phyloP scores from a whole-genome alignment of 2,797 vertebrate species.

The Dallia pectoralis region DNA sequence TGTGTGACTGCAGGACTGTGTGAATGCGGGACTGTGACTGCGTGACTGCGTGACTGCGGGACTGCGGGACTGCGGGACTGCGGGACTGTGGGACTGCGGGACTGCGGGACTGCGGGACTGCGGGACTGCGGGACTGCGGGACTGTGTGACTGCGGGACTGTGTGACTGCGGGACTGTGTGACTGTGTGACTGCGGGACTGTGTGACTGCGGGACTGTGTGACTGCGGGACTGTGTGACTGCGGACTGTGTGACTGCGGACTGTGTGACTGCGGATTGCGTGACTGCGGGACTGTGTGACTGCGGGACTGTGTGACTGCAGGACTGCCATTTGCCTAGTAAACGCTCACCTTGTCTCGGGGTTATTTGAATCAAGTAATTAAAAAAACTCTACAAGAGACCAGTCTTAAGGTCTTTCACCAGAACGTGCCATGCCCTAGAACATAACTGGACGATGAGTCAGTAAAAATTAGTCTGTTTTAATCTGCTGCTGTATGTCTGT shows the following conservation, averaged over 20 bases:
- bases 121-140: too few relatives aligned
- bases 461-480: too few relatives aligned
- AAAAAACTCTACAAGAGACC: not conserved
- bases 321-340: not conserved
- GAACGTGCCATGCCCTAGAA: not conserved
- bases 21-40: not conserved
- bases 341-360: not conserved
- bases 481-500: not conserved
- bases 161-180: too few relatives aligned
- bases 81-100: not conserved
- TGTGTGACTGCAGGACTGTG: slow-evolving; percentile 4
- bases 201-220: not conserved
- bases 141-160: too few relatives aligned
- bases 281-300: not conserved
- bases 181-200: too few relatives aligned
- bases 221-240: not conserved
- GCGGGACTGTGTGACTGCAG: slow-evolving; percentile 24
- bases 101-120: not conserved
- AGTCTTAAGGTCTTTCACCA: not conserved
- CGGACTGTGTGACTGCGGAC: too few relatives aligned
- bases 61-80: too few relatives aligned
- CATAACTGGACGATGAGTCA: not conserved
- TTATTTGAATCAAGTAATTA: not conserved
- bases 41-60: too few relatives aligned
- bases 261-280: too few relatives aligned